These are phyloP conservation scores for Sebastes diaconus DNA, from an alignment of 2,797 vertebrate genomes.

Conservation along the genomic window DNA sequence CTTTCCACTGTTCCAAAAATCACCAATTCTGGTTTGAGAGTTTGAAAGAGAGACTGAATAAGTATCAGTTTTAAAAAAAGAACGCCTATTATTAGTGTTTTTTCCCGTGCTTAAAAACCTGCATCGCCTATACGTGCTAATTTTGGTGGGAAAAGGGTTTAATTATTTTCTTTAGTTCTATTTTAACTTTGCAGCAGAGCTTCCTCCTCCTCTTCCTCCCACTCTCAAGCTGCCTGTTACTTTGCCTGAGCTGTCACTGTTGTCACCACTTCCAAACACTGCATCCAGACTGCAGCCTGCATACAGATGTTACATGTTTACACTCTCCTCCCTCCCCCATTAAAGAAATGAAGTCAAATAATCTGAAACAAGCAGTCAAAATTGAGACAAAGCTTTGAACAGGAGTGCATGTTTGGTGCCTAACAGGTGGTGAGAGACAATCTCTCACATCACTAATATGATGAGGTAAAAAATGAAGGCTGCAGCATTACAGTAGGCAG, in stretches of 20 bases:
- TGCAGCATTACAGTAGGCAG: not conserved
- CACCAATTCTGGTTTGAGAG: not conserved
- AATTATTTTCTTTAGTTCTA: not conserved
- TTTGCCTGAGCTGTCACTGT: constrained; percentile 1
- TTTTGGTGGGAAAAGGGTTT: not conserved
- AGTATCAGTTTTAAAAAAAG: not conserved
- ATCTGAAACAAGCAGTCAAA: not conserved
- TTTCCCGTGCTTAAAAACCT: too few relatives aligned
- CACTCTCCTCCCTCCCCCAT: too few relatives aligned
- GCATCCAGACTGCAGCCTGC: constrained; percentile 11
- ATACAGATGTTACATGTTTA: constrained; percentile 19
- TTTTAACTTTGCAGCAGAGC: not conserved
- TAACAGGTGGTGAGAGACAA: not conserved
- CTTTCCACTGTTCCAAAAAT: too few relatives aligned
- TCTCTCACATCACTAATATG: not conserved
- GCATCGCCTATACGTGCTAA: not conserved
- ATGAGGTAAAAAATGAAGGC: not conserved
- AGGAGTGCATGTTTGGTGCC: not conserved
- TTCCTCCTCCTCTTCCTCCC: constrained; percentile 18
- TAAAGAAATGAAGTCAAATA: not conserved
- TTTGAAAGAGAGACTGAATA: not conserved
- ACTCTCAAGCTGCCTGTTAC: constrained; percentile 4
- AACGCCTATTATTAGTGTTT: not conserved
- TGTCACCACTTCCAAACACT: not conserved
- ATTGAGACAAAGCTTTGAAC: not conserved